Conservation (phyloP, 2,797 vertebrate genomes). For the Epinephelus awoara region DNA sequence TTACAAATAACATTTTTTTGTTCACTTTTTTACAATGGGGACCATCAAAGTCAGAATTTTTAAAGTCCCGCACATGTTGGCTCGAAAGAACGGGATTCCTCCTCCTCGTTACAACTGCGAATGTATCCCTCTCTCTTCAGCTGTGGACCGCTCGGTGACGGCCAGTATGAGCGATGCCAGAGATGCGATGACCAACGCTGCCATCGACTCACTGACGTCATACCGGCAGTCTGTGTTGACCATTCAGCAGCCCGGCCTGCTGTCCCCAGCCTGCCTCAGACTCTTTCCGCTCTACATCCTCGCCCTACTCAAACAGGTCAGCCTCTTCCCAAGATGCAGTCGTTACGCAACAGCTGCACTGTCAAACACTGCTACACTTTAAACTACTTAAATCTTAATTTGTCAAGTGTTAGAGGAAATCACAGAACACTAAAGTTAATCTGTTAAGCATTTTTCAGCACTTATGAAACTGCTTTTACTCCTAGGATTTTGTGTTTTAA, state of each 20-base stretch:
- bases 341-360: neutral
- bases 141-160: conserved; percentile 93
- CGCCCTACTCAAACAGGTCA: conserved; percentile 95
- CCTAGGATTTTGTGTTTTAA: neutral
- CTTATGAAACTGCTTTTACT: neutral
- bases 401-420: neutral
- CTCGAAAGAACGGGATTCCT: neutral
- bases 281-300: conserved; percentile 94
- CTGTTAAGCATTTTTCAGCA: neutral
- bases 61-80: neutral
- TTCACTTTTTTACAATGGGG: neutral
- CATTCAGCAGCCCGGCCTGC: conserved; percentile 93
- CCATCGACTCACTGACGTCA: conserved; percentile 92
- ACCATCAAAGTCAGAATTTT: neutral
- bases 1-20: too few relatives aligned
- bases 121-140: conserved; percentile 62
- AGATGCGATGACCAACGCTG: conserved; percentile 95
- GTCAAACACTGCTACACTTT: too few relatives aligned
- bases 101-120: neutral
- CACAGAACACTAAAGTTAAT: neutral
- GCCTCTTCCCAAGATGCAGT: neutral
- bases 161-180: conserved; percentile 94
- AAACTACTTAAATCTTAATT: neutral
- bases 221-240: conserved; percentile 91
- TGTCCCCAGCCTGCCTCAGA: conserved; percentile 90